phyloP scores from a whole-genome alignment of 2,113 vertebrate genomes.

The human region DNA sequence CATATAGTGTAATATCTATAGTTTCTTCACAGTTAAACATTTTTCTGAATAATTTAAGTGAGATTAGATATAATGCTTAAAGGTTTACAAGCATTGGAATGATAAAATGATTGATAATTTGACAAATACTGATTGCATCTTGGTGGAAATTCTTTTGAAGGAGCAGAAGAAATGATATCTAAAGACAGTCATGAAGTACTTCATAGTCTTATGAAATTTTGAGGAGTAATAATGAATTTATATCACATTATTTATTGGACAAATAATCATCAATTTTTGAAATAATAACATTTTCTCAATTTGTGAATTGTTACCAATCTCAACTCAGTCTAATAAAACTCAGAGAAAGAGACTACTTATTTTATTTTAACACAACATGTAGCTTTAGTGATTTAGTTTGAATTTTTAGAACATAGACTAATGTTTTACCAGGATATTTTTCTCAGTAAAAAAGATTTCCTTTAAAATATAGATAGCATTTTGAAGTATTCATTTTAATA shows the following conservation, averaged over 20 bases:
- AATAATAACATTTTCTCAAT: neutral
- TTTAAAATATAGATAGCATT: neutral
- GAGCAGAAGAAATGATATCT: neutral
- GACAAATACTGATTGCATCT: neutral
- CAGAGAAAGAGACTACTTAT: neutral
- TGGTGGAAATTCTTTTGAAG: neutral
- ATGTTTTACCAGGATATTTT: neutral
- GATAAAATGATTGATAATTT: conserved; percentile 8
- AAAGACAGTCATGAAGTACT: neutral
- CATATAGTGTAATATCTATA: neutral
- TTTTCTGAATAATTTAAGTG: neutral
- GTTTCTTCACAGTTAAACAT: neutral
- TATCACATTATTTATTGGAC: neutral
- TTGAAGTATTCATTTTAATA: neutral
- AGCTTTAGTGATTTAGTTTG: neutral
- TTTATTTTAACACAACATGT: neutral
- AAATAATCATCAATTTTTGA: neutral
- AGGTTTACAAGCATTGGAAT: neutral
- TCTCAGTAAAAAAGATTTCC: neutral
- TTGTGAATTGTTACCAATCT: neutral
- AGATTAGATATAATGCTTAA: neutral
- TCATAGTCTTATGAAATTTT: neutral
- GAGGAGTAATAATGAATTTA: neutral
- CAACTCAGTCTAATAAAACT: neutral
- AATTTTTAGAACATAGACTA: neutral